Evolutionary conservation across 2,797 vertebrate species (phyloP).

Genomic region (Cirrhinus molitorella): DNA sequence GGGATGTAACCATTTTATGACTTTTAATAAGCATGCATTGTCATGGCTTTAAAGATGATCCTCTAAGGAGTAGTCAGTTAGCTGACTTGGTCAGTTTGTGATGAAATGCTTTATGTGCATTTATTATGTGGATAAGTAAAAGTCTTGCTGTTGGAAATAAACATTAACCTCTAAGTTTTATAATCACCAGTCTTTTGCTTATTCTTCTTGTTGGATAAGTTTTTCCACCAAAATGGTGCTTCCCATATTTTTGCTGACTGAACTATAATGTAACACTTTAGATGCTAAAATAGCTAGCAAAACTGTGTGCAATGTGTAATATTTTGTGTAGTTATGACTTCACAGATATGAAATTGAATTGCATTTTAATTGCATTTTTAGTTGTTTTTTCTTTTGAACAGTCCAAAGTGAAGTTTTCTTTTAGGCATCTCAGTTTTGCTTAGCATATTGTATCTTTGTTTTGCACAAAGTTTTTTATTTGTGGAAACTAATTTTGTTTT

Average conservation of each 20-base stretch:
- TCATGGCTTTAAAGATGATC: background rate
- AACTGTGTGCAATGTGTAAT: background rate
- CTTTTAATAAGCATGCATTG: constrained; percentile 26
- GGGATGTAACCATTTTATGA: constrained; percentile 15
- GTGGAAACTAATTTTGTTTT: too few relatives aligned
- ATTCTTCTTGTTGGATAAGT: background rate
- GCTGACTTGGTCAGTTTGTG: constrained; percentile 2
- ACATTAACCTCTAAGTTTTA: background rate
- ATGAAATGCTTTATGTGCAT: constrained; percentile 4
- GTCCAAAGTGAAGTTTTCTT: background rate
- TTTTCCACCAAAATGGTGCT: background rate
- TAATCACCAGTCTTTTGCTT: background rate
- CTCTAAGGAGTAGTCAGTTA: constrained; percentile 17
- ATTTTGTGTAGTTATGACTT: background rate
- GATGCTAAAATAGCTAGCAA: background rate
- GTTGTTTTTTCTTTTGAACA: background rate
- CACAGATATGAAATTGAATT: background rate
- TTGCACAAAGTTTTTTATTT: too few relatives aligned
- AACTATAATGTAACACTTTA: background rate
- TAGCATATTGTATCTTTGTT: background rate
- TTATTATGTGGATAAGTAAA: constrained; percentile 5
- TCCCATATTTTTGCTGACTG: background rate
- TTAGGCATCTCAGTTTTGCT: background rate
- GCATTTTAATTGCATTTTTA: background rate
- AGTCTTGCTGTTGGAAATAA: background rate